A percentile compares a stretch with the other conserved stretches of the same genome.
Conservation (phyloP, 2,113 vertebrate species). For the Chelonoidis abingdonii region DNA sequence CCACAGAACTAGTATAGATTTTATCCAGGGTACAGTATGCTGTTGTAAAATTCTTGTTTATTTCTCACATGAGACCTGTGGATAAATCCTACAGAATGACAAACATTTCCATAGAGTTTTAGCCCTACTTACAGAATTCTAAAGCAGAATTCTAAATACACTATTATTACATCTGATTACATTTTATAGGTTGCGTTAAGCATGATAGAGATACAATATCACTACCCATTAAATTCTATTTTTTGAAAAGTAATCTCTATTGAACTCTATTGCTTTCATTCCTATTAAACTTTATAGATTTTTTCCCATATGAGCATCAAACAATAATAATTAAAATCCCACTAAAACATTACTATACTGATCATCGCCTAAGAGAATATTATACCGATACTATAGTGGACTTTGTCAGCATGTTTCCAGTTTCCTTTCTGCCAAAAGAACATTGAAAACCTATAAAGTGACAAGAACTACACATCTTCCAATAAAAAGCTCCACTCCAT, state of each 20-base stretch:
- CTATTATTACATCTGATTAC: not conserved
- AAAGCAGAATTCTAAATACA: not conserved
- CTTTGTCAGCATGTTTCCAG: not conserved
- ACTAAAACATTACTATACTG: not conserved
- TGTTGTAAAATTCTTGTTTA: not conserved
- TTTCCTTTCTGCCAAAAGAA: slow-evolving; percentile 4
- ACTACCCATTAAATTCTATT: not conserved
- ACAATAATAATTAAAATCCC: not conserved
- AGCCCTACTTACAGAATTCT: not conserved
- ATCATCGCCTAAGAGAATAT: not conserved
- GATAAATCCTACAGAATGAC: not conserved
- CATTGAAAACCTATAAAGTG: not conserved
- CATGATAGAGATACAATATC: not conserved
- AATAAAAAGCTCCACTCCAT: not conserved
- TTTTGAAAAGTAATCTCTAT: not conserved
- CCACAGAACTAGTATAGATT: not conserved
- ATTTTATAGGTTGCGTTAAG: not conserved
- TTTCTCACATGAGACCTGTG: not conserved
- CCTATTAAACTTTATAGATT: not conserved
- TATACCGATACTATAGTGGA: not conserved
- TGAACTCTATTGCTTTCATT: not conserved
- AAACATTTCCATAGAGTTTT: not conserved
- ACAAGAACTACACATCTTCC: not conserved
- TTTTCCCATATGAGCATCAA: not conserved
- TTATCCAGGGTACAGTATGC: not conserved